Evolutionary conservation across 2,797 vertebrate species (phyloP).

Genomic region (Phataginus tricuspis): DNA sequence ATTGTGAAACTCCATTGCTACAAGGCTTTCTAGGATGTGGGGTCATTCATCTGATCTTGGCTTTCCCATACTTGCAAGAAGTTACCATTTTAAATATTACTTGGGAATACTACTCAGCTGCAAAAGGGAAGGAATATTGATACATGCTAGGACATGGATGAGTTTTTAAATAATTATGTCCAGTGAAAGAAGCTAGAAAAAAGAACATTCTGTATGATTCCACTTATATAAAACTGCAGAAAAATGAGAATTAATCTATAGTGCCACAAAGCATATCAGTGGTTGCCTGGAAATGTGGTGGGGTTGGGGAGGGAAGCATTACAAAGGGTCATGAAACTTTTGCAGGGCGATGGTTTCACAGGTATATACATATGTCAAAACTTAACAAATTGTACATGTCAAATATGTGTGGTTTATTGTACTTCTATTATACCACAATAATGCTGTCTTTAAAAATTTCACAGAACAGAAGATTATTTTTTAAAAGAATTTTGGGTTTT

Average conservation of each 20-base stretch:
- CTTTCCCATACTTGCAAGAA: background rate
- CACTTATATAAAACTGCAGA: background rate
- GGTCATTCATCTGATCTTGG: background rate
- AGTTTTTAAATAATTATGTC: background rate
- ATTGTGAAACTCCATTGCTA: background rate
- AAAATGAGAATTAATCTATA: background rate
- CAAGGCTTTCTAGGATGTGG: background rate
- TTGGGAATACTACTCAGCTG: background rate
- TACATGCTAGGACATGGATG: background rate
- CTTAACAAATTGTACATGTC: background rate
- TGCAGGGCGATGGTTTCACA: background rate
- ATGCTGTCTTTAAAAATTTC: background rate
- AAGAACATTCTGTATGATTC: background rate
- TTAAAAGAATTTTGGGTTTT: background rate
- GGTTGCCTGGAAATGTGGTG: background rate
- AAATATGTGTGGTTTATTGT: background rate
- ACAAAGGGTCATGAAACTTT: background rate
- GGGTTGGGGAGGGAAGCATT: no score
- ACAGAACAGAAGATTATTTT: background rate
- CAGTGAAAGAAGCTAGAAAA: background rate
- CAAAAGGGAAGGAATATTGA: background rate
- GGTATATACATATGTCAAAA: background rate
- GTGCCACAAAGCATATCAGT: background rate
- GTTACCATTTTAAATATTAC: background rate
- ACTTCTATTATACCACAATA: background rate